Conservation (phyloP, 2,797 vertebrate genomes). For the Danio choprae region DNA sequence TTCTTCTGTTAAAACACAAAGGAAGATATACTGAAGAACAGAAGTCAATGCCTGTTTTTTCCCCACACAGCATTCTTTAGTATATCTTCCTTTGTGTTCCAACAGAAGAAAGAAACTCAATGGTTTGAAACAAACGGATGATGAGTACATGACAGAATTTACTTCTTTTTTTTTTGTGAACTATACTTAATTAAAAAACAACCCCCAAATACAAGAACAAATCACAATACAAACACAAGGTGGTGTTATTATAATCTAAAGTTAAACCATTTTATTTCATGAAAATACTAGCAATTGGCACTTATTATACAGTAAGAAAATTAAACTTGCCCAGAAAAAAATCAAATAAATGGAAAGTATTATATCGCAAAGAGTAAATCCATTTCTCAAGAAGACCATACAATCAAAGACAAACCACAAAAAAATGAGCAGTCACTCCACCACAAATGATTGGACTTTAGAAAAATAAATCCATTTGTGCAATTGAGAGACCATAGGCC, state of each 20-base stretch:
- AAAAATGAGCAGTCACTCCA: slow-evolving; percentile 49
- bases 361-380: slow-evolving; percentile 35
- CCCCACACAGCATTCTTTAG: no score
- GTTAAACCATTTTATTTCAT: slow-evolving; percentile 67
- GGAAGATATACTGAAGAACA: no score
- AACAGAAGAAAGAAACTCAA: no score
- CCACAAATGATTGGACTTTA: slow-evolving; percentile 51
- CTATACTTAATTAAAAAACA: no score
- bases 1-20: no score
- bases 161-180: no score
- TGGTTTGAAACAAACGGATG: no score
- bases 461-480: slow-evolving; percentile 66
- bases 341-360: slow-evolving; percentile 36
- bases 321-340: slow-evolving; percentile 60
- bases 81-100: no score
- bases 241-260: slow-evolving; percentile 57
- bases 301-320: slow-evolving; percentile 69
- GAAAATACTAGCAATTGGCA: slow-evolving; percentile 74
- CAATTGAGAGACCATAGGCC: slow-evolving; percentile 60
- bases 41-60: no score
- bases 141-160: no score
- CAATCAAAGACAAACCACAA: slow-evolving; percentile 47
- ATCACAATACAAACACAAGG: not conserved
- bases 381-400: slow-evolving; percentile 33
- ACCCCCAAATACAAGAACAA: not conserved